Percentiles rank a stretch among this genome's conserved stretches.
Evolutionary conservation across 2,113 vertebrate genomes (phyloP).

Genomic region (Athene noctua): DNA sequence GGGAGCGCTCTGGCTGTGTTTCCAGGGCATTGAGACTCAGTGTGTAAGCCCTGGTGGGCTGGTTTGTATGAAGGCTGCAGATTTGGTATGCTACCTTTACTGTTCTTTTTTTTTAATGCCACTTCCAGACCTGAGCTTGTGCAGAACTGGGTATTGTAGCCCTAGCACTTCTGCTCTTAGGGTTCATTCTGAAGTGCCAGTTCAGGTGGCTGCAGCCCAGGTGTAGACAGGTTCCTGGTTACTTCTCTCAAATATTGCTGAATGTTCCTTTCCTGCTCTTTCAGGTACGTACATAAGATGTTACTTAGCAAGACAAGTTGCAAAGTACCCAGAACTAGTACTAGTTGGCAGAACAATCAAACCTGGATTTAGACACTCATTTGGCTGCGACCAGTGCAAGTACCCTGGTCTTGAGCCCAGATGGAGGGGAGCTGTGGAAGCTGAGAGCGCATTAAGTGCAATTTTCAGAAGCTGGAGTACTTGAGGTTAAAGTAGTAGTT

Average conservation of each 20-base stretch:
- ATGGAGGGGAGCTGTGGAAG: neutral
- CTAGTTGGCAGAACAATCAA: rapidly evolving
- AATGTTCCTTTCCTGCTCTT: neutral
- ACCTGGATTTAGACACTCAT: neutral
- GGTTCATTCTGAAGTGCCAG: neutral
- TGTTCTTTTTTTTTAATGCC: neutral
- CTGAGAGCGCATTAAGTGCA: neutral
- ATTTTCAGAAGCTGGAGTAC: neutral
- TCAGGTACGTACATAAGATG: neutral
- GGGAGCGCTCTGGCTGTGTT: neutral
- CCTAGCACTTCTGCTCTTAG: neutral
- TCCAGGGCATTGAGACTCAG: neutral
- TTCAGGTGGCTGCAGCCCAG: neutral
- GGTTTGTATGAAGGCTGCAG: neutral
- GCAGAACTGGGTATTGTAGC: neutral
- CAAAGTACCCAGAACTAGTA: neutral
- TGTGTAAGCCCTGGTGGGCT: neutral
- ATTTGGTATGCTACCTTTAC: neutral
- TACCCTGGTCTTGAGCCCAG: neutral
- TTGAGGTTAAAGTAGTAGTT: neutral
- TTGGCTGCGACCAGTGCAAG: neutral
- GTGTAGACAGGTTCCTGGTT: neutral
- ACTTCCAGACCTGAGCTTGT: neutral
- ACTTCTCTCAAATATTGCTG: neutral
- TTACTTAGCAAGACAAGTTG: neutral